Conservation (phyloP, 1,140 invertebrate genomes). For the Lordiphosa collinella region DNA sequence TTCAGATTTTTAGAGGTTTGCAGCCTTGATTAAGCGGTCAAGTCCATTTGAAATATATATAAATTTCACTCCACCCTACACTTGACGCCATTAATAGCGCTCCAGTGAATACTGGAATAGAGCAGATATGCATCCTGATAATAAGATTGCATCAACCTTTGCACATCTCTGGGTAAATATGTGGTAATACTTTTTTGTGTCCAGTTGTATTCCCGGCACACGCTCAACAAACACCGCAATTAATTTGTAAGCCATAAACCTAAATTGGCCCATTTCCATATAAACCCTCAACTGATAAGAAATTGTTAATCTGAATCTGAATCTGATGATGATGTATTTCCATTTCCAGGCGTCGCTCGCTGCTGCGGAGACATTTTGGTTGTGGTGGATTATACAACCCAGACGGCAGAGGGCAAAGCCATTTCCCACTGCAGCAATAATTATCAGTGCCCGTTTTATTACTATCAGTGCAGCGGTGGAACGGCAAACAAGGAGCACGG, state of each 20-base stretch:
- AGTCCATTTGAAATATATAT: too few relatives aligned
- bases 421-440: conserved; percentile 45
- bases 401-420: conserved; percentile 19
- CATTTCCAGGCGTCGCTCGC: conserved; percentile 6
- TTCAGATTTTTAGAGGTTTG: too few relatives aligned
- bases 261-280: neutral
- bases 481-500: conserved; percentile 12
- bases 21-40: too few relatives aligned
- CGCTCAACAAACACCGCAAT: neutral
- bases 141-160: neutral
- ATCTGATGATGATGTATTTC: neutral
- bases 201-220: neutral
- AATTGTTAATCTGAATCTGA: neutral
- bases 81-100: too few relatives aligned
- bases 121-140: neutral
- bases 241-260: neutral
- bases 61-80: too few relatives aligned
- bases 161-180: too few relatives aligned
- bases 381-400: conserved; percentile 48
- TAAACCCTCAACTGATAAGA: neutral
- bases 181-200: neutral
- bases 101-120: neutral
- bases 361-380: conserved; percentile 8
- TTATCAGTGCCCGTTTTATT: conserved; percentile 51
- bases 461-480: conserved; percentile 21